A percentile compares a stretch with the other conserved stretches of the same genome.
These are phyloP conservation scores for Dioctria rufipes DNA, from an alignment of 2,888 invertebrate genomes.

Conservation along the genomic window DNA sequence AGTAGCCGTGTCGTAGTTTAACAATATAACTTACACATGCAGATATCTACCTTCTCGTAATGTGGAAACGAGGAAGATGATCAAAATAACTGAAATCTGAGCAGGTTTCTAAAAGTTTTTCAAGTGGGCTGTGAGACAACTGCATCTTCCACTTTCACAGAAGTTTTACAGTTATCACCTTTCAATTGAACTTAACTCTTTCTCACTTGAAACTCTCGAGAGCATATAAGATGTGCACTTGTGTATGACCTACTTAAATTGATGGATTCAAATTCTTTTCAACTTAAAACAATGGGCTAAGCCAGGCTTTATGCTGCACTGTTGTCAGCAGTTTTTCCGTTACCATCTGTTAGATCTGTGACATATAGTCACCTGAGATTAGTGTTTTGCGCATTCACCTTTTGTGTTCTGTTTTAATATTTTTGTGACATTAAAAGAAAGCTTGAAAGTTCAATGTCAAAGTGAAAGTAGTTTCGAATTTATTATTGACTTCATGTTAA, in stretches of 20 bases:
- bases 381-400: no score
- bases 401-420: no score
- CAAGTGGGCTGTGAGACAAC: neutral
- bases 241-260: neutral
- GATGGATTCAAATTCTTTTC: neutral
- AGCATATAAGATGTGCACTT: neutral
- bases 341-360: no score
- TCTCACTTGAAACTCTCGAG: neutral
- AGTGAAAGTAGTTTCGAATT: slow-evolving; percentile 11
- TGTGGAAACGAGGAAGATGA: neutral
- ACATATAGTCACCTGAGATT: no score
- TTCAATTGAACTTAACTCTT: neutral
- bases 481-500: neutral
- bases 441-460: slow-evolving; percentile 1
- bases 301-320: neutral
- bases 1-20: neutral
- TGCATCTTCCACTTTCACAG: neutral
- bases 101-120: neutral
- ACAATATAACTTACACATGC: no score
- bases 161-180: no score
- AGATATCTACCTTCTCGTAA: neutral
- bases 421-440: neutral
- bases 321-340: no score
- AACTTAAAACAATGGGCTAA: neutral
- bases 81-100: neutral